Evolutionary conservation across 2,113 vertebrate species (phyloP), one percentile per base, ranked within the genome.

Genomic region (Quiscalus mexicanus): DNA sequence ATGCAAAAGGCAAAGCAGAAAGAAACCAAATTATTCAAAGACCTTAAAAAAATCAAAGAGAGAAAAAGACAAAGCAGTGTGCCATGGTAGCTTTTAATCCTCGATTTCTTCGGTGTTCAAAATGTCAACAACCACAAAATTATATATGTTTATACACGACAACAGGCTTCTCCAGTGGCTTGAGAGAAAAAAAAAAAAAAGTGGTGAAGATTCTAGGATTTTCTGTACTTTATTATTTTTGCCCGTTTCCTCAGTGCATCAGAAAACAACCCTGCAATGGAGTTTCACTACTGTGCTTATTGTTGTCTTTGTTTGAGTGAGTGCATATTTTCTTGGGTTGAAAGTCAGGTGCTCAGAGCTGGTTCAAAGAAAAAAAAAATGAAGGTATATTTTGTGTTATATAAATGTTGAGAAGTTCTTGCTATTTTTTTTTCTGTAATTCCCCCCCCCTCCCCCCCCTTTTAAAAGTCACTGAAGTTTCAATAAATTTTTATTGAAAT

Each of bases 371-470:
- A 97, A 97, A 84, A 84, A 93, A 89, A 42, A 11, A 98, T 98
- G 98, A 99, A 99, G 98, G 98, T 98, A 98, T 98, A 97, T 97
- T 98, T 98, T 98, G 98, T 98, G 98, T 99, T 99, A 98, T 98
- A 98, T 98, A 98, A 98, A 98, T 98, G 98, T 99, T 84, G 89
- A 97, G 92, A 97, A 97, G 92, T 96, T 98, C 97, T 97, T 97
- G 98, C 96, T 98, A 98, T 98, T 98, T 98, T 95, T 98, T 93
- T 83, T 59, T 6, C 97, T 98, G 98, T 98, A 97, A 41, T 41
- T 41, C 39, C 39, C 39, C 39, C 41, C 39, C 39, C 12, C 39
- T 5, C 39, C 39, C 41, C 41, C 41, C 41, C 41, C 96, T 98
- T 98, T 98, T 97, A 98, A 98, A 98, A 97, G 97, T 98, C 98